These are phyloP conservation scores for Rhinopithecus roxellana DNA, from an alignment of 2,113 vertebrate species.

Conservation along the genomic window DNA sequence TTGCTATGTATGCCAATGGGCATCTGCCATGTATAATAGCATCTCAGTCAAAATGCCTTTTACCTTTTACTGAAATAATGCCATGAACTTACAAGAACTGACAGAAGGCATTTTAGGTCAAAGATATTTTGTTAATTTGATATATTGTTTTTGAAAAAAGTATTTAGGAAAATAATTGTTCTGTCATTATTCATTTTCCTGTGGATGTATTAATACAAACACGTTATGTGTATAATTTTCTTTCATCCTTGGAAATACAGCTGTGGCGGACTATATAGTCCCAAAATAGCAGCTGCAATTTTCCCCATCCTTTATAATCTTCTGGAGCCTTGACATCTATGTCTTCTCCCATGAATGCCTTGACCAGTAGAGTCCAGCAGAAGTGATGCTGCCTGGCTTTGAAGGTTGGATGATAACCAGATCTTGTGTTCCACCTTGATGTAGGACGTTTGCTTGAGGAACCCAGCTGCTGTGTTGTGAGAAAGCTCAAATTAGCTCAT, in stretches of 20 bases:
- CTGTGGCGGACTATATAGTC: not conserved
- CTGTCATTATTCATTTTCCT: not conserved
- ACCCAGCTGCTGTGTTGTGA: not conserved
- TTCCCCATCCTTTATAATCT: not conserved
- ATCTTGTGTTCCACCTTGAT: fast-evolving
- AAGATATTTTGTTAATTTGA: not conserved
- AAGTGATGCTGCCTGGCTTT: not conserved
- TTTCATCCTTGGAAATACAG: not conserved
- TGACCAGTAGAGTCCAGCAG: fast-evolving
- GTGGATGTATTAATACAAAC: not conserved
- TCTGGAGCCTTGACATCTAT: not conserved
- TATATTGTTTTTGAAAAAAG: not conserved
- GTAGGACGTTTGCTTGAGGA: not conserved
- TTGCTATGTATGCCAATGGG: not conserved
- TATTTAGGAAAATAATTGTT: not conserved
- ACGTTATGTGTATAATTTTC: not conserved
- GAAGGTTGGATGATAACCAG: not conserved
- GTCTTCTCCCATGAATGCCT: not conserved
- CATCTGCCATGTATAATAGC: conserved; percentile 34
- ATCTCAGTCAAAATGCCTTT: conserved; percentile 71
- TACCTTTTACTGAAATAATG: not conserved
- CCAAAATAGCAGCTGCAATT: not conserved
- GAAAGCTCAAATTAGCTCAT: not conserved
- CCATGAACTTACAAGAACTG: not conserved
- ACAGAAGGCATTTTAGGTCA: not conserved